Percentiles rank a stretch among this genome's conserved stretches.
Evolutionary conservation across 2,113 vertebrate species (phyloP).

Genomic region (Saguinus imperator): DNA sequence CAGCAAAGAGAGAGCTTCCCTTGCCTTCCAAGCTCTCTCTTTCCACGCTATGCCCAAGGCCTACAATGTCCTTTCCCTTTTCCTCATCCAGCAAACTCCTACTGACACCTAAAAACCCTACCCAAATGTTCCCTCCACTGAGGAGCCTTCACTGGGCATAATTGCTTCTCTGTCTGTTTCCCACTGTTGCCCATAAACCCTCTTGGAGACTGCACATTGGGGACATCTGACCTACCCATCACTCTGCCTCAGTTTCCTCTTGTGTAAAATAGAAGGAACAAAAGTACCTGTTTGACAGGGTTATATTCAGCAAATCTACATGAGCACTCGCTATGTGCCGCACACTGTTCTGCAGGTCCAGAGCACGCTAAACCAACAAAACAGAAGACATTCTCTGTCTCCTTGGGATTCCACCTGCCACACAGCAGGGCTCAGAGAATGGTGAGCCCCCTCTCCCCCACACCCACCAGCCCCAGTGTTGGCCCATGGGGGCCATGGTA

Average conservation of each 20-base stretch:
- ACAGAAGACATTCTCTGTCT: too few species aligned
- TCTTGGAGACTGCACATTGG: not conserved
- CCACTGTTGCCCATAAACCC: rapidly evolving
- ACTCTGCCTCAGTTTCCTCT: not conserved
- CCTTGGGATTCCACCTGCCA: rapidly evolving
- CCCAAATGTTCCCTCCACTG: not conserved
- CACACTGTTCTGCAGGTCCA: not conserved
- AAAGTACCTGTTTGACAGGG: not conserved
- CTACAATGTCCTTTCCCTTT: not conserved
- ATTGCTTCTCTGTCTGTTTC: not conserved
- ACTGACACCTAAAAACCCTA: not conserved
- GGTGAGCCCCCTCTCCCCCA: not conserved
- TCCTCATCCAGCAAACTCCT: not conserved
- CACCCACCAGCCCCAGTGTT: too few species aligned
- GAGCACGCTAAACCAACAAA: not conserved
- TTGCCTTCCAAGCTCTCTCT: rapidly evolving
- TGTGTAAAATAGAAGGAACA: not conserved
- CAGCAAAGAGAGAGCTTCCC: not conserved
- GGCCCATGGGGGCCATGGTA: rapidly evolving
- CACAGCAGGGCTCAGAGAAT: not conserved
- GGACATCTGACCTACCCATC: rapidly evolving
- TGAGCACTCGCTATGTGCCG: not conserved
- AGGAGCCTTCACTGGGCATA: not conserved
- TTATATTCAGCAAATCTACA: not conserved
- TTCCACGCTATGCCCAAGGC: not conserved